These are phyloP conservation scores for Drosophila vallismaia DNA, from an alignment of 2,888 invertebrate species.

Conservation along the genomic window DNA sequence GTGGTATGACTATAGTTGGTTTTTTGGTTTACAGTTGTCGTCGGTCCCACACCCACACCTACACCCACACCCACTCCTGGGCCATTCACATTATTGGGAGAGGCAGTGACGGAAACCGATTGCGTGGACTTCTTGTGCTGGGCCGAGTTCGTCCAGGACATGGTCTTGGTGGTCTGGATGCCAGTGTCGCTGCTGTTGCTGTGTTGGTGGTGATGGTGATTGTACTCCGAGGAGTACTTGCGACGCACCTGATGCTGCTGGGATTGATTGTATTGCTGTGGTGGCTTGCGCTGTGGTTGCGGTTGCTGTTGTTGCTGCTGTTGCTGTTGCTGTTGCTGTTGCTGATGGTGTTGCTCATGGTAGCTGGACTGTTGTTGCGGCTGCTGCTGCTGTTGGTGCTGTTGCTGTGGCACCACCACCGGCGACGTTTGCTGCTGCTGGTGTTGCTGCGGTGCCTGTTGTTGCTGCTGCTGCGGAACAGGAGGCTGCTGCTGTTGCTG, in stretches of 20 bases:
- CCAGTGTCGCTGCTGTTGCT: slow-evolving; percentile 60
- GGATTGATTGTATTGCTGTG: slow-evolving; percentile 64
- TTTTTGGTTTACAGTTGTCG: slow-evolving; percentile 11
- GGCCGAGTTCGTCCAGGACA: slow-evolving; percentile 84
- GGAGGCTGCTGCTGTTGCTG: slow-evolving; percentile 27
- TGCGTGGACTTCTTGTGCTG: slow-evolving; percentile 84
- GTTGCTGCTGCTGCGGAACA: slow-evolving; percentile 43
- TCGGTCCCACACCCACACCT: slow-evolving; percentile 1
- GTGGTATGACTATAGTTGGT: slow-evolving; percentile 66
- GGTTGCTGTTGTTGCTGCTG: slow-evolving; percentile 52
- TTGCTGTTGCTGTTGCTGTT: slow-evolving; percentile 50
- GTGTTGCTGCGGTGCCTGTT: slow-evolving; percentile 29
- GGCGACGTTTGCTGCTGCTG: slow-evolving; percentile 36
- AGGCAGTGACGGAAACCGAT: slow-evolving; percentile 83
- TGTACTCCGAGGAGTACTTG: slow-evolving; percentile 72
- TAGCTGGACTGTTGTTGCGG: slow-evolving; percentile 37
- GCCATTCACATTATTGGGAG: slow-evolving; percentile 79
- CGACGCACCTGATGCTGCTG: slow-evolving; percentile 69
- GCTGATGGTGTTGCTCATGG: slow-evolving; percentile 45
- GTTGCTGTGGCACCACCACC: slow-evolving; percentile 81
- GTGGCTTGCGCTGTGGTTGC: slow-evolving; percentile 57
- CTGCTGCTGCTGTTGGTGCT: slow-evolving; percentile 72
- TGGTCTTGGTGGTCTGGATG: slow-evolving; percentile 77
- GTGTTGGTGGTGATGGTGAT: slow-evolving; percentile 56
- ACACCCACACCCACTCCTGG: slow-evolving; percentile 14